Evolutionary conservation across 2,113 vertebrate genomes (phyloP).

Genomic region (Seriola dumerili): DNA sequence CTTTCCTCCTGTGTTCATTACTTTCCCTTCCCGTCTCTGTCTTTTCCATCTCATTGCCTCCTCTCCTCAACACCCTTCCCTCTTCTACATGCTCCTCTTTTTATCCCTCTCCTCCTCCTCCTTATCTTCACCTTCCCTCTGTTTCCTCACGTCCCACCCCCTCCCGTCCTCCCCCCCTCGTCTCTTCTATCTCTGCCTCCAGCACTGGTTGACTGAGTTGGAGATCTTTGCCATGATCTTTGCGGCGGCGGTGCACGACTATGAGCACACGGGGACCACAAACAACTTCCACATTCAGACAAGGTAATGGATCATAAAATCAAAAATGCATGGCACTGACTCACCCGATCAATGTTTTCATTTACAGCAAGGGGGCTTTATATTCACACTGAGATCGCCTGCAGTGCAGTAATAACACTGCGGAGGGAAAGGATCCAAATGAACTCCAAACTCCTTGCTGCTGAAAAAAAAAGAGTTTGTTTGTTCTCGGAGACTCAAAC

Average conservation of each 20-base stretch:
- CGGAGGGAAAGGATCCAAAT: constrained; percentile 27
- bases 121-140: not conserved
- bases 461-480: not conserved
- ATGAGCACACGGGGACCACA: constrained; percentile 98
- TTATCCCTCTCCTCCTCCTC: constrained; percentile 1
- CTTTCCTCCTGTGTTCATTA: constrained; percentile 53
- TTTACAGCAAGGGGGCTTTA: constrained; percentile 58
- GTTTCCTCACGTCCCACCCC: not conserved
- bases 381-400: constrained; percentile 47
- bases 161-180: not conserved
- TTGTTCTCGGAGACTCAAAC: not conserved
- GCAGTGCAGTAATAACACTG: constrained; percentile 50
- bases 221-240: constrained; percentile 99
- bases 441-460: constrained; percentile 20
- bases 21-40: constrained; percentile 22
- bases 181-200: constrained; percentile 49
- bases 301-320: constrained; percentile 82
- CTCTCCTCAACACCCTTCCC: not conserved
- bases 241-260: constrained; percentile 97
- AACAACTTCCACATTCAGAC: constrained; percentile 99
- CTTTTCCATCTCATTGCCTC: constrained; percentile 45
- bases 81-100: constrained; percentile 19
- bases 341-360: constrained; percentile 72
- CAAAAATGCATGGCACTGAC: constrained; percentile 69
- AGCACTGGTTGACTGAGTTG: constrained; percentile 98